Conservation (phyloP, 2,888 invertebrate species). For the Tuberolachnus salignus region DNA sequence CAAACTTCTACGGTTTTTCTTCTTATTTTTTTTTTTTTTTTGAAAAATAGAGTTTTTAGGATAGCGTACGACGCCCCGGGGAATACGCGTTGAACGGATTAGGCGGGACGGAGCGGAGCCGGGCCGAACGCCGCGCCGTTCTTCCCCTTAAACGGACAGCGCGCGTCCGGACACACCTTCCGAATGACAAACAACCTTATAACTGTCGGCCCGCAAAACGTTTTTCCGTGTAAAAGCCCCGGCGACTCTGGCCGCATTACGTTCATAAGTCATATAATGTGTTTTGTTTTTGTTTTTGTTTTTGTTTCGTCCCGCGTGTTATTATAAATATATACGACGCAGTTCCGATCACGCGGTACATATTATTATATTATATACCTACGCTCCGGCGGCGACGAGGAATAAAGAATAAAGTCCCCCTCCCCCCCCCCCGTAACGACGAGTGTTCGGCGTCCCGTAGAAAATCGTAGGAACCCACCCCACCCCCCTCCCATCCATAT, state of each 20-base stretch:
- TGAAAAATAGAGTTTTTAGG: constrained; percentile 49
- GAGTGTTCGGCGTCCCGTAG: neutral
- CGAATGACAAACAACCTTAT: constrained; percentile 49
- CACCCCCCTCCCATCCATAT: no score
- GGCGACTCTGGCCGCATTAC: constrained; percentile 21
- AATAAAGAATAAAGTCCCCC: no score
- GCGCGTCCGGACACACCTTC: constrained; percentile 36
- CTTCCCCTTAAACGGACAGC: constrained; percentile 33
- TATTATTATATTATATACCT: no score
- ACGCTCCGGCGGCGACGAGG: no score
- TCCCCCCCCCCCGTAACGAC: neutral
- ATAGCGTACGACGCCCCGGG: constrained; percentile 50
- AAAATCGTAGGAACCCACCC: constrained; percentile 15
- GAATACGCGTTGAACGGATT: constrained; percentile 33
- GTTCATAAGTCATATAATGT: constrained; percentile 32
- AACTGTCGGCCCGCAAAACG: constrained; percentile 42
- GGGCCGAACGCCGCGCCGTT: neutral
- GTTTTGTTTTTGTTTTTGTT: constrained; percentile 27
- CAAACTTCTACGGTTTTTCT: constrained; percentile 37
- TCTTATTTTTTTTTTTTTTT: constrained; percentile 29
- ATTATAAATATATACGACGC: neutral
- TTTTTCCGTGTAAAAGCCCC: constrained; percentile 40
- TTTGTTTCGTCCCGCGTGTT: constrained; percentile 6
- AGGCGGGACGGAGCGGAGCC: neutral
- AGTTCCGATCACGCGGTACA: no score